These are phyloP conservation scores for Ostrea edulis DNA, from an alignment of 1,140 invertebrate genomes.

Conservation along the genomic window DNA sequence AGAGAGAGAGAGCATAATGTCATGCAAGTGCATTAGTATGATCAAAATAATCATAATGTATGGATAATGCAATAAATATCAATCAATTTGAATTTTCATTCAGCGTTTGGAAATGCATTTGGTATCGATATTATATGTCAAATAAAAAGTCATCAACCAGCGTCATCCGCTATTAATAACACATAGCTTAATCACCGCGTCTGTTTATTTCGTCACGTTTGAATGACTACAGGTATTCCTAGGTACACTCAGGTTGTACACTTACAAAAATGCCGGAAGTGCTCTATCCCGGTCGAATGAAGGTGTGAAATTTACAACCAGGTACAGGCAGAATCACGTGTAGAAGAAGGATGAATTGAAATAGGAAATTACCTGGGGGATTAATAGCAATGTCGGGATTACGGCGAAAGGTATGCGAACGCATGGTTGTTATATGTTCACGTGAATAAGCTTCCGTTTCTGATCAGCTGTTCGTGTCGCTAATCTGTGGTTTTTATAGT, in stretches of 20 bases:
- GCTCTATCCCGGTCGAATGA: not conserved
- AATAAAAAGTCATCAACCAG: not conserved
- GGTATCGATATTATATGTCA: too few species aligned
- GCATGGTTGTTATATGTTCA: not conserved
- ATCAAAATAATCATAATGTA: too few species aligned
- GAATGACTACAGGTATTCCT: slow-evolving; percentile 9
- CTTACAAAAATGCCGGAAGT: not conserved
- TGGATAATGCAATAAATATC: too few species aligned
- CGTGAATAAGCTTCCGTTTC: not conserved
- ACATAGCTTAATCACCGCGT: not conserved
- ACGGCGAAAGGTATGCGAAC: not conserved
- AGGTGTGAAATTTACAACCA: not conserved
- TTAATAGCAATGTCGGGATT: not conserved
- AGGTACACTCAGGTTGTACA: not conserved
- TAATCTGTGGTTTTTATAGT: not conserved
- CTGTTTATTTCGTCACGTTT: not conserved
- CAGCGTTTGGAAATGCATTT: too few species aligned
- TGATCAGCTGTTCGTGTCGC: slow-evolving; percentile 4
- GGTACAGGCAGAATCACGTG: not conserved
- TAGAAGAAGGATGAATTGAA: not conserved
- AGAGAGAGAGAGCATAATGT: too few species aligned
- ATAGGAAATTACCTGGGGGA: not conserved
- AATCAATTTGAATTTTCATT: too few species aligned
- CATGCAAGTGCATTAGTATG: too few species aligned
- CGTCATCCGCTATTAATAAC: slow-evolving; percentile 12